phyloP scores from a whole-genome alignment of 64 coral and sea anemone genomes.

The Stichodactyla mertensii region DNA sequence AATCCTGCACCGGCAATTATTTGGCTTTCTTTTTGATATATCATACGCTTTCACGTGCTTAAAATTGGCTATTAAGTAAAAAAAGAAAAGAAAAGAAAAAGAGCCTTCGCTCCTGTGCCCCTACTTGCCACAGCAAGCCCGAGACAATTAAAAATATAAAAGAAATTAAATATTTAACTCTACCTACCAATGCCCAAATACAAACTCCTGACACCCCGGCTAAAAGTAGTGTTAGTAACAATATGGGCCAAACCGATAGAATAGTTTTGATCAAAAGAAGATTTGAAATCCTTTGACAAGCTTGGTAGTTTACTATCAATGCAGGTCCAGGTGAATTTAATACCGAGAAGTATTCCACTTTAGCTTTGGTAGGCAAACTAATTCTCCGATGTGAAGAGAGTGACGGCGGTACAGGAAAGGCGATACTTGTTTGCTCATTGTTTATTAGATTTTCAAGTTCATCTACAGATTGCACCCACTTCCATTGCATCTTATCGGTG shows the following conservation, averaged over 20 bases:
- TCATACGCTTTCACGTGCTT: no score
- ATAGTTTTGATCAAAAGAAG: background rate
- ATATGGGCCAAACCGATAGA: conserved; percentile 22
- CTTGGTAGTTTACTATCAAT: background rate
- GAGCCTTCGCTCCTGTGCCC: no score
- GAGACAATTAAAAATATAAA: no score
- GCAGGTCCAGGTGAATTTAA: background rate
- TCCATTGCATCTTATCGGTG: background rate
- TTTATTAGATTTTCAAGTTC: background rate
- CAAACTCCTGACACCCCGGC: conserved; percentile 37
- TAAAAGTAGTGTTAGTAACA: conserved; percentile 13
- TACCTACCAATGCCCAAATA: conserved; percentile 48
- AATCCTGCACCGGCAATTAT: no score
- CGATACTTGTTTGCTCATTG: background rate
- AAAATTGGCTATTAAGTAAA: no score
- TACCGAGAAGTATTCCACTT: background rate
- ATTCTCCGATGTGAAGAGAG: background rate
- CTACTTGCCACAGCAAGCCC: no score
- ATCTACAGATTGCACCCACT: background rate
- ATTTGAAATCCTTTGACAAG: background rate
- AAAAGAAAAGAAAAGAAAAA: no score
- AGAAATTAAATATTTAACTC: no score
- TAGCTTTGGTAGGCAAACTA: background rate
- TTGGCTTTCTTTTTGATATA: no score
- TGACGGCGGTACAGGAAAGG: background rate